Base-by-base conservation (phyloP, 2,113 vertebrate species). In the Megaceryle maxima region DNA sequence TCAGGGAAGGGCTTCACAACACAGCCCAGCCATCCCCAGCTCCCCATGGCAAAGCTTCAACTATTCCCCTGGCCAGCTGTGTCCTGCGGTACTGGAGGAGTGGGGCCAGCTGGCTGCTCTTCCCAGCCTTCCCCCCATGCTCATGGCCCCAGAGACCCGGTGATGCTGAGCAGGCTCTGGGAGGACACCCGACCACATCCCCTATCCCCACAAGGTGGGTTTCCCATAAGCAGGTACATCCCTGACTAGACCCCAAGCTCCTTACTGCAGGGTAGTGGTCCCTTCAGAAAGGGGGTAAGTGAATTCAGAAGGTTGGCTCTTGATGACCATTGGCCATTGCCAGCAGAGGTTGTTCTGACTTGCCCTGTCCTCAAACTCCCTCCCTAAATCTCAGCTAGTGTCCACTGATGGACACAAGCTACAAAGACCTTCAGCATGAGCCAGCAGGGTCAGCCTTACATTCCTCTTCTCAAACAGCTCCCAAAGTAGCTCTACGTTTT, bases 1-100 rank as follows among this genome's bases (percentile, higher is more conserved):
- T 90, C 92, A 89, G 77, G 84, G 69, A 69, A 87, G 35, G 10
- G 51, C 87, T 95, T 84, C 93, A 44, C 56, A n/a, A 13, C 60
- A 3, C 56, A 75, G 63, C 78, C 60, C 90, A 31, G 67, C 29
- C 3, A 0, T 43, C 55, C 60, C 74, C 41, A 1, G 82, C 66
- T 90, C 72, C 88, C 4, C 1, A 1, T 86, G 89, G 93, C 90
- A 91, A 16, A 78, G 66, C 77, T 89, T 75, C 95, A 91, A 68
- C 81, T 84, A 67, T 95, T 95, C 92, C 44, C 77, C 76, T 82
- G 89, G 62, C 86, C 33, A 70, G 57, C 41, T 5, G 0, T 14
- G 50, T 83, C 79, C 96, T 4, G 31, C 8, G 0, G 2, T 53
- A 39, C 20, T 2, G 2, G 68, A 26, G 59, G 33, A 53, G 53